Base-by-base conservation (phyloP, 2,113 vertebrate genomes). In the Panurus biarmicus region DNA sequence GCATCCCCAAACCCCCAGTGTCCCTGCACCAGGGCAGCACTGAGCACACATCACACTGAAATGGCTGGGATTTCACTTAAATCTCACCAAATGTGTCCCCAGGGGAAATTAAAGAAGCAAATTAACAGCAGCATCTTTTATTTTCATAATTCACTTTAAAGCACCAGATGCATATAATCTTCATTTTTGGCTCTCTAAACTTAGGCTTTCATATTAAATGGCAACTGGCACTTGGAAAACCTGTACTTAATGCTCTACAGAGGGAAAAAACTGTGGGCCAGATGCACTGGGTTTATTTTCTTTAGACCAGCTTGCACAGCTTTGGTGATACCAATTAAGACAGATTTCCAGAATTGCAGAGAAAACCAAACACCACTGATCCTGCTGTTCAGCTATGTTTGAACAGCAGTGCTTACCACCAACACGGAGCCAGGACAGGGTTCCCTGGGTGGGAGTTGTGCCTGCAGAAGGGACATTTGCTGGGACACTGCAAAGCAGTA, bases 141-240 rank as follows among this genome's bases (percentile, higher is more conserved):
- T 85, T 85, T 93, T 62, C 73, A 62, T 78, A 47, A 60, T 35
- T 20, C 48, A 31, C n/a, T 91, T 77, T 67, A 84, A 84, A 81
- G n/a, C 31, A 85, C 74, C 66, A 89, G 74, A 82, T 91, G 90
- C 48, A n/a, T 28, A 36, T 53, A 26, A 74, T 72, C 75, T 75
- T 89, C 65, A 56, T 36, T 87, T 90, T 91, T 89, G 73, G 40
- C 61, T 87, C 36, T 77, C 65, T 36, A 36, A 67, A 67, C 57
- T 56, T 60, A 44, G 31, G 9, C 16, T 89, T 84, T 38, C 58
- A 20, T 47, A 60, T 81, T 51, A 77, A 83, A 84, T 51, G 15
- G 35, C 65, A 89, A 42, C 38, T 42, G 77, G 77, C 53, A 40
- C 53, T 75, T 48, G 50, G 53, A 85, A 72, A 85, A 26, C 14